Evolutionary conservation across 30 jellyfish, hydroid and myxozoan genomes (phyloP).

Genomic region (Turritopsis rubra): DNA sequence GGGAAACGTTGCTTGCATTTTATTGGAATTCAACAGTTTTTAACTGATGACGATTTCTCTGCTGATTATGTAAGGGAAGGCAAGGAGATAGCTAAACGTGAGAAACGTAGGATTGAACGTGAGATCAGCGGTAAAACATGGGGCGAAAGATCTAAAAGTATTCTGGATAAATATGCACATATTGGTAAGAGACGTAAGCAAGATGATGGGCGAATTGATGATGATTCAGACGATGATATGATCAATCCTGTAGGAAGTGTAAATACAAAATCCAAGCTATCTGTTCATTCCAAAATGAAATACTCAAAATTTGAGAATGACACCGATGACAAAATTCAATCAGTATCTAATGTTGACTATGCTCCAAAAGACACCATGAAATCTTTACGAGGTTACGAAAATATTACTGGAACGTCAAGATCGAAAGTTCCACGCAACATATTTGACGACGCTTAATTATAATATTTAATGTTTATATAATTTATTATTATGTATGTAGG

Average conservation of each 20-base stretch:
- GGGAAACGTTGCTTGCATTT: constrained; percentile 83
- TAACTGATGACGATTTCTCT: constrained; percentile 77
- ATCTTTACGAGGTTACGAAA: constrained; percentile 29
- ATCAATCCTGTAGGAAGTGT: background rate
- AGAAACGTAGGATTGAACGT: constrained; percentile 28
- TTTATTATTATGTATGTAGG: too few species aligned
- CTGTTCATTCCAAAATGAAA: constrained; percentile 34
- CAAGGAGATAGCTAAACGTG: constrained; percentile 68
- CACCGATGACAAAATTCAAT: constrained; percentile 14
- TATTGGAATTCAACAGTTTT: constrained; percentile 87
- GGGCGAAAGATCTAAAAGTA: constrained; percentile 56
- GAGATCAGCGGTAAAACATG: constrained; percentile 42
- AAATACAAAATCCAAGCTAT: constrained; percentile 51
- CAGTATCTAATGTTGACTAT: constrained; percentile 23
- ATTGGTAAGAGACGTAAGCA: background rate
- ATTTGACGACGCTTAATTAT: constrained; percentile 32
- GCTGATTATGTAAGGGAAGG: constrained; percentile 89
- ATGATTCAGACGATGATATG: constrained; percentile 33
- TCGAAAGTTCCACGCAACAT: constrained; percentile 37
- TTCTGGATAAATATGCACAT: constrained; percentile 33
- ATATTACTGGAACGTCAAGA: constrained; percentile 33
- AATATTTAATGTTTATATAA: background rate
- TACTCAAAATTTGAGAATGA: constrained; percentile 46
- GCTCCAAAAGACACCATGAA: constrained; percentile 28
- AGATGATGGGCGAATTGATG: constrained; percentile 37